These are phyloP conservation scores for Mesoligia furuncula DNA, from an alignment of 2,888 invertebrate species.

Conservation along the genomic window DNA sequence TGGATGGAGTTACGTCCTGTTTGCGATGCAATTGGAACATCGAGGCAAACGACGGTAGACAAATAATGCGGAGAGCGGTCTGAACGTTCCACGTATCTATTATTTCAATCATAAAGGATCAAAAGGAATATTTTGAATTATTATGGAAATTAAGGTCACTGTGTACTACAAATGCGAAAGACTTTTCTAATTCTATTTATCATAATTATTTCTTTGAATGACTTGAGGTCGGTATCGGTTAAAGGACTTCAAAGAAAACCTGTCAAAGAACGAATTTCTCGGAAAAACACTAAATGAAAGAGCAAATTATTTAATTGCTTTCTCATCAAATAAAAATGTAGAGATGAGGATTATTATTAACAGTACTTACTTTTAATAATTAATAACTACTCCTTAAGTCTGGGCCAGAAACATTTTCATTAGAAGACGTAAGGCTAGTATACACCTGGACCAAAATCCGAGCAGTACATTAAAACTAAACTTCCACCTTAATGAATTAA, in stretches of 20 bases:
- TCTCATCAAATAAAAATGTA: conserved; percentile 4
- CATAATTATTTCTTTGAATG: background rate
- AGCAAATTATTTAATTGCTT: conserved; percentile 13
- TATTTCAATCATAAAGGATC: background rate
- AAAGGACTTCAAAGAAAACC: background rate
- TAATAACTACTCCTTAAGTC: background rate
- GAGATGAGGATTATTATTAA: background rate
- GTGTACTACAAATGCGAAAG: background rate
- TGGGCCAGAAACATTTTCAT: conserved; percentile 8
- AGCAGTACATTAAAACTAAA: conserved; percentile 36
- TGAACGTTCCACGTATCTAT: background rate
- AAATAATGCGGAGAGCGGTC: conserved; percentile 26
- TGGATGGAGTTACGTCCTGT: conserved; percentile 73
- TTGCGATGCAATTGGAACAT: conserved; percentile 76
- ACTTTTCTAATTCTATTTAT: background rate
- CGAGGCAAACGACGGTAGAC: conserved; percentile 14
- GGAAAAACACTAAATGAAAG: conserved; percentile 20
- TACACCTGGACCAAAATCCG: conserved; percentile 14
- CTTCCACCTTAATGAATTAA: conserved; percentile 46
- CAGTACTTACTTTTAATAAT: conserved; percentile 1
- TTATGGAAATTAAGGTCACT: background rate
- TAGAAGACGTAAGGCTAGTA: background rate
- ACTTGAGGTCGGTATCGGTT: background rate
- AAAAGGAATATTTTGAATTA: background rate
- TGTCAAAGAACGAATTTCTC: background rate